A percentile compares a stretch with the other conserved stretches of the same genome.
These are phyloP conservation scores for Hassar affinis DNA, from an alignment of 2,113 vertebrate genomes.

Conservation along the genomic window DNA sequence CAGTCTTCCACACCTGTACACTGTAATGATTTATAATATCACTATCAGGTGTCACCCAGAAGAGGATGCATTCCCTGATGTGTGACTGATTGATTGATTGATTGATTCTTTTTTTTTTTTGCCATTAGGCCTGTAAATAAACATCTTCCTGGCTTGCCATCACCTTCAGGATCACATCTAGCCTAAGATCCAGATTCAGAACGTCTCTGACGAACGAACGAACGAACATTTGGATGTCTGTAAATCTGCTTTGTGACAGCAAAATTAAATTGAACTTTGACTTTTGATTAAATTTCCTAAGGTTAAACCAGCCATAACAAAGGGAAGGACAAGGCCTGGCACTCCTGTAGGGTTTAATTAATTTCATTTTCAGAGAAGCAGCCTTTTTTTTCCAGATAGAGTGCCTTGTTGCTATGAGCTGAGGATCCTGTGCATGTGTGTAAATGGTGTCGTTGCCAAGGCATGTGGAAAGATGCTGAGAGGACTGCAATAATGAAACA, in stretches of 20 bases:
- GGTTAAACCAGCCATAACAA: background rate
- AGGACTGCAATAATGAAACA: slow-evolving; percentile 53
- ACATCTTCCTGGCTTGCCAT: background rate
- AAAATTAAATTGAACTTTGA: background rate
- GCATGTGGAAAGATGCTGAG: slow-evolving; percentile 48
- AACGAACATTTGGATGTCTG: background rate
- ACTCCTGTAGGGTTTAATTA: background rate
- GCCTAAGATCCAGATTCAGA: background rate
- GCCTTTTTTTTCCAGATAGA: background rate
- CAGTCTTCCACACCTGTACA: background rate
- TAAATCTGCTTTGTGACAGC: background rate
- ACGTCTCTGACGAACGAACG: background rate
- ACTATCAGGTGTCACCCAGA: background rate
- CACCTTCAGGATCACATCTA: background rate
- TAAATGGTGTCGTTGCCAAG: slow-evolving; percentile 54
- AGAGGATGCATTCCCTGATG: background rate
- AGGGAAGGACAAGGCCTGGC: background rate
- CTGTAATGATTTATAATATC: background rate
- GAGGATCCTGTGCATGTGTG: slow-evolving; percentile 49
- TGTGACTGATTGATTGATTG: too few relatives aligned
- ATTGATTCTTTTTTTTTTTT: too few relatives aligned
- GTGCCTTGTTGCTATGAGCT: slow-evolving; percentile 48
- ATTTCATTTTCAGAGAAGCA: background rate
- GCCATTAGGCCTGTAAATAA: background rate
- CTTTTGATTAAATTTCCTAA: background rate